Percentiles rank a stretch among this genome's conserved stretches.
Evolutionary conservation across 2,888 invertebrate species (phyloP).

Genomic region (Lithophane ornitopus): DNA sequence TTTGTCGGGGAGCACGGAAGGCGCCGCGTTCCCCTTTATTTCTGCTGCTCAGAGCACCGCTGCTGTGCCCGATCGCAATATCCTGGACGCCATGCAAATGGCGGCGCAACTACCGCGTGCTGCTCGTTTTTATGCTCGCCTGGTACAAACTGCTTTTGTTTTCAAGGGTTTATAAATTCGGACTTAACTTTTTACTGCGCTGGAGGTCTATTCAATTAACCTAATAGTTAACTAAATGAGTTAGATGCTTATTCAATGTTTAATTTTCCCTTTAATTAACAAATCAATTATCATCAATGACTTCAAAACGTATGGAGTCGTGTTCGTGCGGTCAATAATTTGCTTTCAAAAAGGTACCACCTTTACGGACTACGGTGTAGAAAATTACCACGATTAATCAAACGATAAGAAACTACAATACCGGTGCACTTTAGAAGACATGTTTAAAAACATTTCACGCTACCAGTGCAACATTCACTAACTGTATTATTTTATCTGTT

Average conservation of each 20-base stretch:
- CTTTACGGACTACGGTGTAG: not conserved
- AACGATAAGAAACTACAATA: constrained; percentile 39
- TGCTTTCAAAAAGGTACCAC: not conserved
- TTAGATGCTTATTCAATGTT: not conserved
- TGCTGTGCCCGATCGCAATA: constrained; percentile 70
- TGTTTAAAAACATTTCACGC: constrained; percentile 58
- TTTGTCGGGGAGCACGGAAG: constrained; percentile 71
- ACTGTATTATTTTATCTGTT: constrained; percentile 81
- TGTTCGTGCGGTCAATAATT: constrained; percentile 3
- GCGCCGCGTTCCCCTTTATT: constrained; percentile 66
- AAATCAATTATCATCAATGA: not conserved
- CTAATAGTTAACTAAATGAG: constrained; percentile 15
- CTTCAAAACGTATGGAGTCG: not conserved
- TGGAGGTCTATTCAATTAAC: constrained; percentile 28
- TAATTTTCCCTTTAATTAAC: not conserved
- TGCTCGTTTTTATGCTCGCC: constrained; percentile 70
- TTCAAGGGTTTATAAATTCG: constrained; percentile 33
- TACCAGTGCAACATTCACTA: constrained; percentile 68
- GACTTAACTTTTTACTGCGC: constrained; percentile 27
- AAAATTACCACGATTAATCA: constrained; percentile 32
- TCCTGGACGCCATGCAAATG: constrained; percentile 72
- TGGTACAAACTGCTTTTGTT: constrained; percentile 68
- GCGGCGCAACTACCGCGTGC: constrained; percentile 64
- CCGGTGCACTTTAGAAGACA: constrained; percentile 31
- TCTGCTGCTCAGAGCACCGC: constrained; percentile 61